A percentile compares a stretch with the other conserved stretches of the same genome.
Conservation (phyloP, 2,797 vertebrate species). For the Hyperoplus immaculatus region DNA sequence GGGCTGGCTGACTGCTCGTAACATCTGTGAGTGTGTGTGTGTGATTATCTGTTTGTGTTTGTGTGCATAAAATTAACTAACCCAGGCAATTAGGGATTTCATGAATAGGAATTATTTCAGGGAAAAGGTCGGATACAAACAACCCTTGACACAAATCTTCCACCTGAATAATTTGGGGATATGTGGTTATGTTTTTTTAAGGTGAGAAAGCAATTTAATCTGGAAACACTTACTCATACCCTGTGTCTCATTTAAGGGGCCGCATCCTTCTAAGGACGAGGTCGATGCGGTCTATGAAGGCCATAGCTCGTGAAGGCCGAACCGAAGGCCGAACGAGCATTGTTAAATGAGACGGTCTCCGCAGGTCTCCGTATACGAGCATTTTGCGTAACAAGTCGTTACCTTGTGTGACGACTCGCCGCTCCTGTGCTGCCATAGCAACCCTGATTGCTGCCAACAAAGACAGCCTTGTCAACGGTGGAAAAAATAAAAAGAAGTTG, state of each 20-base stretch:
- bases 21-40: slow-evolving; percentile 17
- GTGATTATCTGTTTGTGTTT: slow-evolving; percentile 8
- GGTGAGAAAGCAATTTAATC: not conserved
- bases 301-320: too few species aligned
- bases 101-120: slow-evolving; percentile 41
- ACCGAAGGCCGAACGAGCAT: too few species aligned
- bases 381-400: too few species aligned
- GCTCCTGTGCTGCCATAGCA: too few species aligned
- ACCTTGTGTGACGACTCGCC: too few species aligned
- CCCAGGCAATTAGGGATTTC: slow-evolving; percentile 54
- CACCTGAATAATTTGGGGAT: slow-evolving; percentile 19
- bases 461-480: too few species aligned
- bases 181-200: not conserved
- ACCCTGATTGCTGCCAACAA: too few species aligned
- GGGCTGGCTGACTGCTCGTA: slow-evolving; percentile 36
- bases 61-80: slow-evolving; percentile 54
- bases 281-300: too few species aligned
- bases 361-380: too few species aligned
- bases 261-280: not conserved
- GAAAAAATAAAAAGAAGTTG: too few species aligned
- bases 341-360: too few species aligned
- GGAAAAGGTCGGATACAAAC: slow-evolving; percentile 21
- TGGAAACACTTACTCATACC: not conserved
- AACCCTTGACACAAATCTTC: slow-evolving; percentile 18
- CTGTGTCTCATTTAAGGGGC: not conserved